These are phyloP conservation scores for Yponomeuta malinellus DNA, from an alignment of 2,888 invertebrate genomes.

Conservation along the genomic window DNA sequence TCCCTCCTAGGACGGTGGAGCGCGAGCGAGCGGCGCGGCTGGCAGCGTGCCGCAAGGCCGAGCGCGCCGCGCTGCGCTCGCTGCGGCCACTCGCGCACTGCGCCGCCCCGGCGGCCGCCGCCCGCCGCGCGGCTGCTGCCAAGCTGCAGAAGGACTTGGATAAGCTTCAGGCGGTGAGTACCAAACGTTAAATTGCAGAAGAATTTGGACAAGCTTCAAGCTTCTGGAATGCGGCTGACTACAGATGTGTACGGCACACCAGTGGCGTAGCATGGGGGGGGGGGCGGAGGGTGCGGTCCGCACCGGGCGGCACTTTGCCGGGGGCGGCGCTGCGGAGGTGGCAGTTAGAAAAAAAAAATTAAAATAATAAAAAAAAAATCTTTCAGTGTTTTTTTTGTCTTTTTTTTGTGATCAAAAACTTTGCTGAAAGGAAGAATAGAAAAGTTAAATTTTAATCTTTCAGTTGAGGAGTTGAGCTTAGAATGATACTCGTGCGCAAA, in stretches of 20 bases:
- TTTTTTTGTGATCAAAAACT: too few relatives aligned
- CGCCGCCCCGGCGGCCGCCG: slow-evolving; percentile 36
- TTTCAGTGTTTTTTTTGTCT: too few relatives aligned
- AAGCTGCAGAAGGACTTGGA: slow-evolving; percentile 42
- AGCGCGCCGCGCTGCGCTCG: slow-evolving; percentile 38
- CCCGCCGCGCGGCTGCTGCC: slow-evolving; percentile 44
- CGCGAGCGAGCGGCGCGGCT: slow-evolving; percentile 57
- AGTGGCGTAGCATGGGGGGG: too few relatives aligned
- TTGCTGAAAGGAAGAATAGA: too few relatives aligned
- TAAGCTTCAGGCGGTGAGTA: slow-evolving; percentile 44
- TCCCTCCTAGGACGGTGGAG: slow-evolving; percentile 48
- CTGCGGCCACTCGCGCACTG: slow-evolving; percentile 57
- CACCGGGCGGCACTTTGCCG: too few relatives aligned
- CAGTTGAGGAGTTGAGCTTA: too few relatives aligned
- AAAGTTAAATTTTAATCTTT: too few relatives aligned
- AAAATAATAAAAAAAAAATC: too few relatives aligned
- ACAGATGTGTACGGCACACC: slow-evolving; percentile 18
- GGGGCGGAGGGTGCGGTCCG: too few relatives aligned
- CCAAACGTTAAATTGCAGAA: slow-evolving; percentile 33
- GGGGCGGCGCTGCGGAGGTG: too few relatives aligned
- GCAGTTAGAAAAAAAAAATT: too few relatives aligned
- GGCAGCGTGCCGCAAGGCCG: slow-evolving; percentile 49
- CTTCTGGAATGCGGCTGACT: slow-evolving; percentile 19
- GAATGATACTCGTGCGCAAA: too few relatives aligned
- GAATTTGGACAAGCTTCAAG: slow-evolving; percentile 30